A percentile compares a stretch with the other conserved stretches of the same genome.
Conservation (phyloP, 2,888 invertebrate species). For the Drosophila subsilvestris region DNA sequence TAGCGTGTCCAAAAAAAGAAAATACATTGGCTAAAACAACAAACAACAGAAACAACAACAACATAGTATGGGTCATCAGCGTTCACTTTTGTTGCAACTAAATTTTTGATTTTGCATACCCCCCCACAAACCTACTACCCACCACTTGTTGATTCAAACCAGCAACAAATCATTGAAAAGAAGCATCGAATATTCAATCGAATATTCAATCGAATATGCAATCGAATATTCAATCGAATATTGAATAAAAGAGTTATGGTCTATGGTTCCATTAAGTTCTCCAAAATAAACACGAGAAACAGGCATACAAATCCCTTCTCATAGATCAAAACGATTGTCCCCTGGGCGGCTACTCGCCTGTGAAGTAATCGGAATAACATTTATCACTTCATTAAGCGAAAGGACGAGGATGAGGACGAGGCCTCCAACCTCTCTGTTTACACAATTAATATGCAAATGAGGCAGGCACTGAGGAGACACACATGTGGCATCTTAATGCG, state of each 20-base stretch:
- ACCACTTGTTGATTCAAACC: constrained; percentile 28
- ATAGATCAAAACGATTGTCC: constrained; percentile 43
- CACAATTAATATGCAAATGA: constrained; percentile 83
- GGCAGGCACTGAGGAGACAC: constrained; percentile 17
- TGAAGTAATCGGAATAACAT: constrained; percentile 52
- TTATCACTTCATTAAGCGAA: constrained; percentile 75
- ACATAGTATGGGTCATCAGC: constrained; percentile 59
- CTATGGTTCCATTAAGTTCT: neutral
- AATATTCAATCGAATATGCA: too few species aligned
- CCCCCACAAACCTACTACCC: constrained; percentile 1
- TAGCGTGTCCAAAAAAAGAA: constrained; percentile 71
- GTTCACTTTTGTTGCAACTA: constrained; percentile 68
- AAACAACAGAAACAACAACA: constrained; percentile 25
- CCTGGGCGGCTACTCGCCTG: constrained; percentile 21
- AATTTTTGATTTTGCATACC: constrained; percentile 39
- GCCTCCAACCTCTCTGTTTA: constrained; percentile 69
- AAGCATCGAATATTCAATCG: too few species aligned
- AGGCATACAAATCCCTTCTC: constrained; percentile 24
- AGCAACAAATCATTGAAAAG: neutral
- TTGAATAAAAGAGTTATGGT: neutral
- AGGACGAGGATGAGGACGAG: constrained; percentile 16
- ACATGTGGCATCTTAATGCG: constrained; percentile 71
- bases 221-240: too few species aligned
- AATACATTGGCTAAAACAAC: constrained; percentile 12
- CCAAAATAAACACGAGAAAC: neutral